These are phyloP conservation scores for Rhinogobius similis DNA, from an alignment of 2,113 vertebrate species.

Conservation along the genomic window DNA sequence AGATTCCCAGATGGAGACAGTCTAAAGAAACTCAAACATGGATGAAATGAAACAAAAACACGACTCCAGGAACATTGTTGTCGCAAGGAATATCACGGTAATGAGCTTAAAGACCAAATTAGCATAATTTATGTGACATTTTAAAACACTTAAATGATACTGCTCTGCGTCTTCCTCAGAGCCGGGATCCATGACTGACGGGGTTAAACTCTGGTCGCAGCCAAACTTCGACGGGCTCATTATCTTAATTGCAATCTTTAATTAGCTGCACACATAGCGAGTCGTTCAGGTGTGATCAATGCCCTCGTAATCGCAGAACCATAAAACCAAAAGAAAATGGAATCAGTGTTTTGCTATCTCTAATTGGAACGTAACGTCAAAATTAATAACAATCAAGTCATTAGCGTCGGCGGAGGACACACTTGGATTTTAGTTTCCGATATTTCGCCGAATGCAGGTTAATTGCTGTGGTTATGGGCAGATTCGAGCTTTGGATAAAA, in stretches of 20 bases:
- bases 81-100: too few species aligned
- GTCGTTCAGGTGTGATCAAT: slow-evolving; percentile 73
- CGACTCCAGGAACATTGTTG: too few species aligned
- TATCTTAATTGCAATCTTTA: slow-evolving; percentile 78
- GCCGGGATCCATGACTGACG: slow-evolving; percentile 37
- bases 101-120: background rate
- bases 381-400: slow-evolving; percentile 74
- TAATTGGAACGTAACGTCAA: slow-evolving; percentile 74
- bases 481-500: slow-evolving; percentile 41
- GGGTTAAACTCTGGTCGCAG: slow-evolving; percentile 51
- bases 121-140: background rate
- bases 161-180: background rate
- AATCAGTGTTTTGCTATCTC: slow-evolving; percentile 73
- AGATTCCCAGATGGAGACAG: too few species aligned
- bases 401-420: slow-evolving; percentile 48
- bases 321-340: slow-evolving; percentile 71
- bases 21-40: too few species aligned
- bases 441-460: slow-evolving; percentile 59
- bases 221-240: slow-evolving; percentile 57
- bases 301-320: slow-evolving; percentile 61
- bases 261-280: slow-evolving; percentile 60
- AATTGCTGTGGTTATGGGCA: slow-evolving; percentile 60
- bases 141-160: background rate
- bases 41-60: too few species aligned
- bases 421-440: slow-evolving; percentile 46